Evolutionary conservation across 2,797 vertebrate genomes (phyloP).

Genomic region (Cacajao melanocephalus): DNA sequence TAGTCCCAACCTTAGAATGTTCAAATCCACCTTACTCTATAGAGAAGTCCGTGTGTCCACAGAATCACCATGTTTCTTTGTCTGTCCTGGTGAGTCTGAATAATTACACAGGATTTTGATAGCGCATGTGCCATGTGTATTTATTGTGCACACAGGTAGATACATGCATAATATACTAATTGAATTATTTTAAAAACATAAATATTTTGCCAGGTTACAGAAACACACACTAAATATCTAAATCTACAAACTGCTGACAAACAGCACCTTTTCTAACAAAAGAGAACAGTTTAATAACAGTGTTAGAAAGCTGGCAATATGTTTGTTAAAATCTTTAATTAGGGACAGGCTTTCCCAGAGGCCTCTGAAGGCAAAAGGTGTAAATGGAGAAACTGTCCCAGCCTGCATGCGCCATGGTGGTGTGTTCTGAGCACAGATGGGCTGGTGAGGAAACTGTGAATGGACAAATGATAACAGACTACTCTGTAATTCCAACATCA

Average conservation of each 20-base stretch:
- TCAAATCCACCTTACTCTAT: background rate
- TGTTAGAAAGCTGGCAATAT: conserved; percentile 86
- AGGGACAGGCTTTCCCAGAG: conserved; percentile 86
- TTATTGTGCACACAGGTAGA: conserved; percentile 45
- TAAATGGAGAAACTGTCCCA: conserved; percentile 84
- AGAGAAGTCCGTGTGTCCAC: background rate
- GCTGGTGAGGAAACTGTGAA: conserved; percentile 91
- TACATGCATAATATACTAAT: conserved; percentile 13
- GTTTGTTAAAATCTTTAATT: conserved; percentile 93
- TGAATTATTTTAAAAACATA: conserved; percentile 66
- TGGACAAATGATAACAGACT: conserved; percentile 88
- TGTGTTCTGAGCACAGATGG: conserved; percentile 85
- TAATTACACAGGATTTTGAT: background rate
- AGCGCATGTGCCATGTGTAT: background rate
- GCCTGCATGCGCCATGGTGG: conserved; percentile 69
- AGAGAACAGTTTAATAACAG: conserved; percentile 81
- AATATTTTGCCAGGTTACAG: conserved; percentile 64
- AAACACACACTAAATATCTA: conserved; percentile 74
- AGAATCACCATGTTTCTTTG: conserved; percentile 22
- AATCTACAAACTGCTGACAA: conserved; percentile 74
- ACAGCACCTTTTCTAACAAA: conserved; percentile 81
- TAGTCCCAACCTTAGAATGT: background rate
- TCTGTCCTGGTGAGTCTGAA: conserved; percentile 13
- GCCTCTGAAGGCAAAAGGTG: conserved; percentile 85
- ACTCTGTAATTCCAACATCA: conserved; percentile 87